phyloP scores from a whole-genome alignment of 2,113 vertebrate species.

The Rhipidura dahli region DNA sequence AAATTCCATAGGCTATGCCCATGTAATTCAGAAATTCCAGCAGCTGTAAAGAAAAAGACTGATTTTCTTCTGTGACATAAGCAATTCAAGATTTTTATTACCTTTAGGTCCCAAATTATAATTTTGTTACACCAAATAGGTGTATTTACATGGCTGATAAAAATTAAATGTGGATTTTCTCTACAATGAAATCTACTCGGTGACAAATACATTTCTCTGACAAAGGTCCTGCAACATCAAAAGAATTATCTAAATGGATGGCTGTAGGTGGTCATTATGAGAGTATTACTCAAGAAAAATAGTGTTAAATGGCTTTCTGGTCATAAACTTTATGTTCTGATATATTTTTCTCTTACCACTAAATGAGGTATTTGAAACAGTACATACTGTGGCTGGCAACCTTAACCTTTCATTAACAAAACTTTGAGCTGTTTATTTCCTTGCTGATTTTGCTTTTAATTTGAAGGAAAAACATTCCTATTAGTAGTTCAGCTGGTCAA shows the following conservation, averaged over 20 bases:
- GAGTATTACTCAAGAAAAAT: not conserved
- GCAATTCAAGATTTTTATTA: not conserved
- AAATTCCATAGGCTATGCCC: not conserved
- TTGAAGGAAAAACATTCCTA: not conserved
- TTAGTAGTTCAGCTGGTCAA: not conserved
- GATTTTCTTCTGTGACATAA: not conserved
- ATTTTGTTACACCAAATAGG: not conserved
- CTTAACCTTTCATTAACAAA: not conserved
- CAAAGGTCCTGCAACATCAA: not conserved
- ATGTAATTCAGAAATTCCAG: not conserved
- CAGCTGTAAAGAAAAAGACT: not conserved
- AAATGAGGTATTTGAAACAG: not conserved
- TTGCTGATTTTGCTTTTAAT: not conserved
- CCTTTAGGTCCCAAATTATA: fast-evolving
- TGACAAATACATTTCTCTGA: not conserved
- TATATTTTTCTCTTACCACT: not conserved
- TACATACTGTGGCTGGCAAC: not conserved
- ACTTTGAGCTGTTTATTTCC: not conserved
- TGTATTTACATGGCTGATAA: not conserved
- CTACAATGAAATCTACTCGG: fast-evolving
- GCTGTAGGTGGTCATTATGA: not conserved
- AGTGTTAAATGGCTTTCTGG: not conserved
- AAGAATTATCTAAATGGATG: not conserved
- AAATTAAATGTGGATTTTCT: not conserved
- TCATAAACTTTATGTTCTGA: not conserved